Evolutionary conservation across 2,113 vertebrate genomes (phyloP).

Genomic region (Oncorhynchus kisutch): DNA sequence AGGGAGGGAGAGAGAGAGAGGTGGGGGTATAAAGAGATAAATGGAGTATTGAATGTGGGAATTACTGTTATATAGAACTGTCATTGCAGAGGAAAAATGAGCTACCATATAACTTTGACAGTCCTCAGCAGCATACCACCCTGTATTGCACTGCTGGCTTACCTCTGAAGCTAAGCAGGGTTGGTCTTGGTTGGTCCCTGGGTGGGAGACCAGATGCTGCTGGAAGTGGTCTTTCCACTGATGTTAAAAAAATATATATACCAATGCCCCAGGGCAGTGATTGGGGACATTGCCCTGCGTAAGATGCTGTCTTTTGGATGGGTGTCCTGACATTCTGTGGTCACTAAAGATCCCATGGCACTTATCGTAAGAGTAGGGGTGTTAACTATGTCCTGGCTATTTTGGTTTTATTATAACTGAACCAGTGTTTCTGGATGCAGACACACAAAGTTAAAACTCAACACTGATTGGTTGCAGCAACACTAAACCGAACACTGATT

Average conservation of each 20-base stretch:
- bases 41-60: slow-evolving; percentile 13
- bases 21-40: background rate
- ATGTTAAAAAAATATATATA: no score
- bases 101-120: slow-evolving; percentile 47
- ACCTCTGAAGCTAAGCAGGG: no score
- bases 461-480: background rate
- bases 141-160: no score
- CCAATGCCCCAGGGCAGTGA: no score
- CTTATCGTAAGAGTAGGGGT: no score
- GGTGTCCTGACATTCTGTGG: no score
- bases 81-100: slow-evolving; percentile 41
- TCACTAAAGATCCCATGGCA: no score
- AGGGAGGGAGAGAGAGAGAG: slow-evolving; percentile 2
- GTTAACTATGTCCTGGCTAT: background rate
- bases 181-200: no score
- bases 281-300: no score
- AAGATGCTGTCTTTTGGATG: no score
- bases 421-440: slow-evolving; percentile 15
- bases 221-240: no score
- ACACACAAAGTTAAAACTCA: slow-evolving; percentile 18
- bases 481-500: slow-evolving; percentile 12
- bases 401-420: slow-evolving; percentile 26
- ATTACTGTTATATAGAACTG: slow-evolving; percentile 15
- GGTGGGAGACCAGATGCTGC: no score
- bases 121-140: slow-evolving; percentile 8